Base-by-base conservation (phyloP, 2,888 invertebrate species). In the Mycogona germanica region DNA sequence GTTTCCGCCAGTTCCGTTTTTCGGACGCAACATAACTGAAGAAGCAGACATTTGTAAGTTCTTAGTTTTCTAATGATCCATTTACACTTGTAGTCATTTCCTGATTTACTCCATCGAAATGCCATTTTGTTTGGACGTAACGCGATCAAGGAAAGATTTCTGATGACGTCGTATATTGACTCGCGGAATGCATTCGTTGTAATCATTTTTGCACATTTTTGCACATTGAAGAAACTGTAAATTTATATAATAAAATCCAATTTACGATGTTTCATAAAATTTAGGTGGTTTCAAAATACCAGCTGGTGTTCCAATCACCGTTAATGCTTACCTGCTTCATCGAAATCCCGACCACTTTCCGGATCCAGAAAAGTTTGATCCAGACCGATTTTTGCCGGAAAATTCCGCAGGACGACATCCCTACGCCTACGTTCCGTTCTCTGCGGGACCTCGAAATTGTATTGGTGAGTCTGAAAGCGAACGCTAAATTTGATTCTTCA, bases 381-480 rank as follows among this genome's bases (percentile, higher is more conserved):
- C 88, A 2, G 87, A 88, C 48, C 70, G 84, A 59, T 85, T 85
- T 67, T 64, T 79, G 58, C 83, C 86, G 0, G 78, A 82, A 62
- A 79, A 76, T 60, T 81, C 81, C 57, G 80, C 81, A 48, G 78
- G 80, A 62, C 78, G 88, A 57, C 87, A 87, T 62, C 64, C 66
- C 3, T 73, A 65, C 53, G 62, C 70, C 0, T 73, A 66, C 59
- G 64, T 72, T 1, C 73, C 73, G 0, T 73, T 73, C 53, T 72
- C 72, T 29, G 73, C 72, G 0, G 73, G 73, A 14, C 69, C 70
- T 17, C 55, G 60, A 51, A 38, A 37, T 9, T 57, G 38, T 30
- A 40, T 54, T n/a, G 49, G 49, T 54, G 3, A 26, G 26, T 25
- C 3, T 5, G 1, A 40, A 12, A 19, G 21, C 21, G 19, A 9